phyloP scores from a whole-genome alignment of 2,113 vertebrate genomes.

The Alces alces region DNA sequence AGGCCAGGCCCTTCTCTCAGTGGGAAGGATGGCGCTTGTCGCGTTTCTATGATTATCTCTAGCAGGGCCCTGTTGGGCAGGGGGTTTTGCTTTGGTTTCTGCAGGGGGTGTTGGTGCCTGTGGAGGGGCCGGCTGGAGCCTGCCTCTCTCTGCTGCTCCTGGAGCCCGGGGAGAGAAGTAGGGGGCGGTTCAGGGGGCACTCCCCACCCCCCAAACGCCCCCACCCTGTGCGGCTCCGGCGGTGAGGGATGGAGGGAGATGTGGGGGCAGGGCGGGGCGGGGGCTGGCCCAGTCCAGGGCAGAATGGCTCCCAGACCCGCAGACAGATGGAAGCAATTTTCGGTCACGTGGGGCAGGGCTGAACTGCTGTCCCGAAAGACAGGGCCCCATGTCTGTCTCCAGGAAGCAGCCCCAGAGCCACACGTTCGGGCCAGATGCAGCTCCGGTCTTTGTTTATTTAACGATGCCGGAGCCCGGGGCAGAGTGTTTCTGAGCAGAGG shows the following conservation, averaged over 20 bases:
- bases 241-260: too few relatives aligned
- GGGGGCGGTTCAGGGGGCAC: not conserved
- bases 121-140: not conserved
- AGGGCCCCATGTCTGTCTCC: not conserved
- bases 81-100: conserved; percentile 25
- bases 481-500: not conserved
- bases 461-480: not conserved
- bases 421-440: conserved; percentile 11
- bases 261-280: not conserved
- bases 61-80: not conserved
- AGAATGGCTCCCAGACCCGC: not conserved
- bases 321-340: conserved; percentile 69
- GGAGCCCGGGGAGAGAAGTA: not conserved
- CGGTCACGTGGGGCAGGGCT: conserved; percentile 29
- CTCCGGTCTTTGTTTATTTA: conserved; percentile 34
- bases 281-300: not conserved
- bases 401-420: conserved; percentile 41
- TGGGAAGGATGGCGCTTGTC: not conserved
- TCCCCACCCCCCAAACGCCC: not conserved
- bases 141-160: not conserved
- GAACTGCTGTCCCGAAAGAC: not conserved
- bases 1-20: not conserved
- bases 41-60: not conserved
- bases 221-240: not conserved
- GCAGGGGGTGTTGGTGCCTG: not conserved